phyloP scores from a whole-genome alignment of 2,113 vertebrate genomes.

The Callipepla squamata region DNA sequence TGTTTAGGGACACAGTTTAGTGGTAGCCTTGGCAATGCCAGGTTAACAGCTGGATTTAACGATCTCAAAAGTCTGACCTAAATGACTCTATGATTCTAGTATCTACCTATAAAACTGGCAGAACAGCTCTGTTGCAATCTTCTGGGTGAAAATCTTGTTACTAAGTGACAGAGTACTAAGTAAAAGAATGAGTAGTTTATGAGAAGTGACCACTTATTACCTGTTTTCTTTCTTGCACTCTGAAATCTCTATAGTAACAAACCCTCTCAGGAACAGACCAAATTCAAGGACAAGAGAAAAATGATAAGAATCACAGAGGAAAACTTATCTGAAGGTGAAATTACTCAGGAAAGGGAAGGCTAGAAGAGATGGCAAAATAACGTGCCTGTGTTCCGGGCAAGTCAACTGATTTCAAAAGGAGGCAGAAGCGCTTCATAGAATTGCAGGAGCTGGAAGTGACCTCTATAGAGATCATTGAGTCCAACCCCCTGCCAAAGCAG shows the following conservation, averaged over 20 bases:
- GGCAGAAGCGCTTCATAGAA: background rate
- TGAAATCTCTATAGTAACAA: background rate
- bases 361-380: background rate
- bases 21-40: background rate
- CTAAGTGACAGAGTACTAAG: background rate
- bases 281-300: background rate
- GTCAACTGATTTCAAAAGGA: background rate
- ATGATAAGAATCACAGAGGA: background rate
- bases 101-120: background rate
- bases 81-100: background rate
- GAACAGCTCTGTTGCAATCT: background rate
- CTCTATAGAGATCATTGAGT: no score
- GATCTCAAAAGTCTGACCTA: background rate
- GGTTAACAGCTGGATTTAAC: background rate
- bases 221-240: background rate
- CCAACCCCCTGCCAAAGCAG: no score
- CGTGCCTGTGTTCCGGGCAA: background rate
- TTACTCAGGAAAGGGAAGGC: background rate
- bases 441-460: no score
- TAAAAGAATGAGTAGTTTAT: background rate
- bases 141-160: background rate
- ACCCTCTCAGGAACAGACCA: background rate
- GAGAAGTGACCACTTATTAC: background rate
- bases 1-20: background rate
- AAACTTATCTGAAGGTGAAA: background rate